phyloP scores from a whole-genome alignment of 2,797 vertebrate genomes.

The Scyliorhinus canicula region DNA sequence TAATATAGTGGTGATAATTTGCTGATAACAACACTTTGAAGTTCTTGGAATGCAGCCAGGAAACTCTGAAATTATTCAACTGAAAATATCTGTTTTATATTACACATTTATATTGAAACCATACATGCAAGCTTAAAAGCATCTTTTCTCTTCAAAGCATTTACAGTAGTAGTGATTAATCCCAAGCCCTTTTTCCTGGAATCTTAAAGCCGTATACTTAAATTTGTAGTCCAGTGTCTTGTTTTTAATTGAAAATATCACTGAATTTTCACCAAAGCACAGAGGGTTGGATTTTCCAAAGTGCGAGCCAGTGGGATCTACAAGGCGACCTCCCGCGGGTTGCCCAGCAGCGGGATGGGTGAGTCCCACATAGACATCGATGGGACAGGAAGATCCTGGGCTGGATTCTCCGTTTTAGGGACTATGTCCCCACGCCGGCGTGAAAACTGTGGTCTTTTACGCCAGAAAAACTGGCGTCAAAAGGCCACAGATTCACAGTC shows the following conservation, averaged over 20 bases:
- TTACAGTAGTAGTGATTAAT: constrained; percentile 55
- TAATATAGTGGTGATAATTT: constrained; percentile 55
- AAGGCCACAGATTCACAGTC: too few relatives aligned
- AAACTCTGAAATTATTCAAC: constrained; percentile 58
- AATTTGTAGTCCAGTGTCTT: constrained; percentile 20
- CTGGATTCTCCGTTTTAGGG: too few relatives aligned
- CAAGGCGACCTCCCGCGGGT: too few relatives aligned
- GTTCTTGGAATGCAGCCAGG: constrained; percentile 58
- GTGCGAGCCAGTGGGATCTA: too few relatives aligned
- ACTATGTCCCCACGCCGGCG: too few relatives aligned
- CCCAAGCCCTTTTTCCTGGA: constrained; percentile 55
- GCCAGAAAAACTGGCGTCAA: too few relatives aligned
- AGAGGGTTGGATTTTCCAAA: too few relatives aligned
- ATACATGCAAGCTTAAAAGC: constrained; percentile 60
- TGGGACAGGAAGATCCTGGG: too few relatives aligned
- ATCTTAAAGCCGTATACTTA: constrained; percentile 12
- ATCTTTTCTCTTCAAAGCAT: constrained; percentile 56
- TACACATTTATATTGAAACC: constrained; percentile 58
- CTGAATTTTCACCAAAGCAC: not conserved
- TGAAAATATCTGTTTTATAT: constrained; percentile 64
- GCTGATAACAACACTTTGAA: constrained; percentile 66
- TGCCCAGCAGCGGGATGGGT: too few relatives aligned
- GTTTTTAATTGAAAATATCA: not conserved
- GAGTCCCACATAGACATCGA: too few relatives aligned
- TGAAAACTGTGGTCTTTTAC: too few relatives aligned